These are phyloP conservation scores for Phylloscopus trochiloides DNA, from an alignment of 2,113 vertebrate species.

Conservation along the genomic window DNA sequence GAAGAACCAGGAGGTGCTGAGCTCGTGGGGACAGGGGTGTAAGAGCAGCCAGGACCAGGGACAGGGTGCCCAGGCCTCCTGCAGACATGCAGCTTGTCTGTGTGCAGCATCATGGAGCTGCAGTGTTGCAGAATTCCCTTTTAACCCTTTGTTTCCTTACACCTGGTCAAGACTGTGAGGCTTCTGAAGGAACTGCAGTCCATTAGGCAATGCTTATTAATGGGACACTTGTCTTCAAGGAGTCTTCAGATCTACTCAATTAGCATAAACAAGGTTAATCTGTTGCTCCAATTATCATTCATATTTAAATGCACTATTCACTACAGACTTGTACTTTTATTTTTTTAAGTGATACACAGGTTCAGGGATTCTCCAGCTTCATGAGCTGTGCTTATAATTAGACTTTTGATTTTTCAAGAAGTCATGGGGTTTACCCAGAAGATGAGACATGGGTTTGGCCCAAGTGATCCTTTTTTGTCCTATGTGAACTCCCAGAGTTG, in stretches of 20 bases:
- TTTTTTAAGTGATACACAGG: neutral
- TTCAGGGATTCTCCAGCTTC: neutral
- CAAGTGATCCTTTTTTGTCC: neutral
- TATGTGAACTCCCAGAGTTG: neutral
- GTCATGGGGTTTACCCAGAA: neutral
- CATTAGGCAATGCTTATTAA: neutral
- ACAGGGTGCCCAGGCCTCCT: neutral
- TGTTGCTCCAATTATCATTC: neutral
- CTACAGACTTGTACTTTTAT: neutral
- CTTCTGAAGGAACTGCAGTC: neutral
- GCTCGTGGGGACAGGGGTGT: rapidly evolving
- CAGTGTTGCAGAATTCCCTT: neutral
- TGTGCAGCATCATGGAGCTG: rapidly evolving
- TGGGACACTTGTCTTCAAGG: neutral
- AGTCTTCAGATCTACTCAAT: neutral
- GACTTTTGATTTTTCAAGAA: neutral
- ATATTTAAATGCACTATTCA: neutral
- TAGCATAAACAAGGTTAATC: neutral
- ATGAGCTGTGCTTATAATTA: neutral
- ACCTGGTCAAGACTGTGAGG: rapidly evolving
- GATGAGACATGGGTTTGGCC: neutral
- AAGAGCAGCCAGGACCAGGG: neutral
- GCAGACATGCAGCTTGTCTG: neutral
- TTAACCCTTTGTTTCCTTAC: neutral
- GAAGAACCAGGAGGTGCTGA: neutral